A percentile compares a stretch with the other conserved stretches of the same genome.
Conservation (phyloP, 2,888 invertebrate species). For the Megaustenia siamemsis region DNA sequence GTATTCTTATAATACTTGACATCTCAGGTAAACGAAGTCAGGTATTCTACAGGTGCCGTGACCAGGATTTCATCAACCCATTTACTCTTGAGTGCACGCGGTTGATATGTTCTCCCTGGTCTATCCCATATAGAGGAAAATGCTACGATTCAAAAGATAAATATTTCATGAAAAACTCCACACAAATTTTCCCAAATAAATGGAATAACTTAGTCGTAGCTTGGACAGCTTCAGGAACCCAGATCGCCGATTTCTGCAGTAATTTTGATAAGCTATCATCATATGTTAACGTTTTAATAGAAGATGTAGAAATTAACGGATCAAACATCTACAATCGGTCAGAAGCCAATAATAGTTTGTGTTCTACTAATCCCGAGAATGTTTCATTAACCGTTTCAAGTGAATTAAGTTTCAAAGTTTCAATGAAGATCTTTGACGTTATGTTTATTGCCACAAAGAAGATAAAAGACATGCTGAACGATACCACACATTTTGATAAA, state of each 20-base stretch:
- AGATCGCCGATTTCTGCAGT: background rate
- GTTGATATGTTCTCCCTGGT: slow-evolving; percentile 41
- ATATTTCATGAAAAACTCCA: background rate
- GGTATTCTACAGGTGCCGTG: background rate
- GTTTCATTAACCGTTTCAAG: too few species aligned
- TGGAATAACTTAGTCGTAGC: background rate
- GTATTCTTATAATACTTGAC: slow-evolving; percentile 30
- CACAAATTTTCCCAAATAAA: slow-evolving; percentile 37
- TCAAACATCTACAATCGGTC: too few species aligned
- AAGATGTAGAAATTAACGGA: background rate
- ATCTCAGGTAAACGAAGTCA: background rate
- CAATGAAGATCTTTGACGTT: too few species aligned
- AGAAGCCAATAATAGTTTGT: too few species aligned
- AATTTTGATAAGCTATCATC: background rate
- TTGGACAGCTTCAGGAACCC: background rate
- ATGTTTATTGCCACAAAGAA: too few species aligned
- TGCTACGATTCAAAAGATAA: slow-evolving; percentile 15
- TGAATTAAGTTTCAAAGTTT: too few species aligned
- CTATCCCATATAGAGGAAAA: slow-evolving; percentile 30
- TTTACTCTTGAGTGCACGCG: slow-evolving; percentile 31
- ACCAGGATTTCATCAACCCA: slow-evolving; percentile 47
- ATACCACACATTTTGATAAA: too few species aligned
- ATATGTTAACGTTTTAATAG: background rate
- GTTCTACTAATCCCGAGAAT: too few species aligned
- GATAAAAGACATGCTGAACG: too few species aligned